A percentile compares a stretch with the other conserved stretches of the same genome.
phyloP scores from a whole-genome alignment of 2,888 invertebrate species.

The Deilephila porcellus region DNA sequence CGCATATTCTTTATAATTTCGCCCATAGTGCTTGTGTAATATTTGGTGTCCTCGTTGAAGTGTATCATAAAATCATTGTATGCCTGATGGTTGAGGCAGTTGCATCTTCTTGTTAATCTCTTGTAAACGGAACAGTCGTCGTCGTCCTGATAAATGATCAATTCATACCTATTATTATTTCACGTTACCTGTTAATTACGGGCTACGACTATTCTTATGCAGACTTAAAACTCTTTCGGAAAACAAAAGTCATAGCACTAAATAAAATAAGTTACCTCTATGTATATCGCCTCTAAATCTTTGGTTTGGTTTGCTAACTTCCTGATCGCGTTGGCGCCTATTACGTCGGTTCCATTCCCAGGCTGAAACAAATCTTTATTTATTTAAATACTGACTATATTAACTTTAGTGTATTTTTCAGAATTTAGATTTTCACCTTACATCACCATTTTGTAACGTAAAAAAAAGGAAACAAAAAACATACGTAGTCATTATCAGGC shows the following conservation, averaged over 20 bases:
- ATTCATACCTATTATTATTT: background rate
- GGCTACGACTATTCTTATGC: background rate
- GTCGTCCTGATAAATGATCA: slow-evolving; percentile 52
- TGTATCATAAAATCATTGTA: slow-evolving; percentile 76
- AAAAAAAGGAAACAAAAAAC: slow-evolving; percentile 37
- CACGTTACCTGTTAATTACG: background rate
- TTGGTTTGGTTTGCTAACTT: slow-evolving; percentile 58
- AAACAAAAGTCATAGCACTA: background rate
- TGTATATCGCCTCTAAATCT: slow-evolving; percentile 54
- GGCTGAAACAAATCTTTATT: slow-evolving; percentile 40
- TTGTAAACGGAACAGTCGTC: slow-evolving; percentile 73
- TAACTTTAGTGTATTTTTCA: too few relatives aligned
- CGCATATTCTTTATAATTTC: slow-evolving; percentile 76
- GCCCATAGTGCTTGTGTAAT: slow-evolving; percentile 63
- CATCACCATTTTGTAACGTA: slow-evolving; percentile 7
- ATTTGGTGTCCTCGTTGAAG: slow-evolving; percentile 71
- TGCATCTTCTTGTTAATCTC: slow-evolving; percentile 70
- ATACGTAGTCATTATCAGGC: slow-evolving; percentile 40
- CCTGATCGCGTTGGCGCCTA: slow-evolving; percentile 45
- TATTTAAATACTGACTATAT: background rate
- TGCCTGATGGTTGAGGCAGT: slow-evolving; percentile 64
- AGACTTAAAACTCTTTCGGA: background rate
- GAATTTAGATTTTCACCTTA: slow-evolving; percentile 4
- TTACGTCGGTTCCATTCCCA: slow-evolving; percentile 41
- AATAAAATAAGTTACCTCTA: slow-evolving; percentile 50